Conservation (phyloP, 2,888 invertebrate species). For the Pemphredon lugubris region DNA sequence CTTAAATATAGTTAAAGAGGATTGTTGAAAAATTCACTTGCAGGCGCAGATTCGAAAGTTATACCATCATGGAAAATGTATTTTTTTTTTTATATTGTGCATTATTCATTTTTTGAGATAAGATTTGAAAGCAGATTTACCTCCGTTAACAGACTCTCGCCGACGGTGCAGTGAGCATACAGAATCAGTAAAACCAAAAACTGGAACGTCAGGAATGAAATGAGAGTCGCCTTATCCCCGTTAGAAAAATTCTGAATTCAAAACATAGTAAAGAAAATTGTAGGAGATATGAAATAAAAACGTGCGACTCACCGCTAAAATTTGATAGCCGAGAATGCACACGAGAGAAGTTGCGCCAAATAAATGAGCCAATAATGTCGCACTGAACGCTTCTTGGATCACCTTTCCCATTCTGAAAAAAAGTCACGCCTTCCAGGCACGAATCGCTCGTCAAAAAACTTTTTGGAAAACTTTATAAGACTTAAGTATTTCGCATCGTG, state of each 20-base stretch:
- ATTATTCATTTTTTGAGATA: not conserved
- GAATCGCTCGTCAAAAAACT: not conserved
- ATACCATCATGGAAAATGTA: not conserved
- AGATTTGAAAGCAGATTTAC: conserved; percentile 14
- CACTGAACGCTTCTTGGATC: conserved; percentile 61
- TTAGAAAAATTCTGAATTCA: conserved; percentile 46
- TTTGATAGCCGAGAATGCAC: conserved; percentile 69
- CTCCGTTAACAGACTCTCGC: conserved; percentile 65
- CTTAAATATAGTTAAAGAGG: no score
- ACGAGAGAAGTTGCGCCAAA: conserved; percentile 62
- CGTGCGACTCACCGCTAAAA: conserved; percentile 57
- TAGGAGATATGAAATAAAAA: not conserved
- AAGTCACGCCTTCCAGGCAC: conserved; percentile 1
- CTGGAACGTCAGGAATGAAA: conserved; percentile 67
- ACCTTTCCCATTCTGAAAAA: conserved; percentile 61
- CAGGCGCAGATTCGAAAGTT: not conserved
- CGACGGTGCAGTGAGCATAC: conserved; percentile 70
- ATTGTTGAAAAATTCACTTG: not conserved
- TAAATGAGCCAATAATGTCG: conserved; percentile 60
- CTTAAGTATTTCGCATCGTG: not conserved
- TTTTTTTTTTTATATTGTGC: not conserved
- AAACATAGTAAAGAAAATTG: not conserved
- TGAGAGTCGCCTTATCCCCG: conserved; percentile 64
- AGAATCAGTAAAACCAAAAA: conserved; percentile 68
- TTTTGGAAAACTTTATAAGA: not conserved